Evolutionary conservation across 2,797 vertebrate genomes (phyloP).

Genomic region (Gorsachius magnificus): DNA sequence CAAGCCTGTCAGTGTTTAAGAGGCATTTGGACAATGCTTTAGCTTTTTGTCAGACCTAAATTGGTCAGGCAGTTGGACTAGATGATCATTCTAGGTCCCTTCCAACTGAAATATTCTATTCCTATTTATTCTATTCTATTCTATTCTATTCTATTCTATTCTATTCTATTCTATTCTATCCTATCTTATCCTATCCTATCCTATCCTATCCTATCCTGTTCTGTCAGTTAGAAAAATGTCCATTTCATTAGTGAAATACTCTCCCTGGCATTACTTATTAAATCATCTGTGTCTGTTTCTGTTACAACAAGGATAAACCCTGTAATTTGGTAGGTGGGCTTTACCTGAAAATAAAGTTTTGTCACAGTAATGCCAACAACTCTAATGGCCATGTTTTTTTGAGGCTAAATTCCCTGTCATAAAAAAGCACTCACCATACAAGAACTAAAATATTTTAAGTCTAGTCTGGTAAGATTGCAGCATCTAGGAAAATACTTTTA

Average conservation of each 20-base stretch:
- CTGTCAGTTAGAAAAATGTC: neutral
- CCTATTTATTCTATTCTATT: neutral
- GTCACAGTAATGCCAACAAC: neutral
- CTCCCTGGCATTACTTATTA: neutral
- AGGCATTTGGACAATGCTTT: neutral
- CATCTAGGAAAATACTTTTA: neutral
- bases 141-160: too few species aligned
- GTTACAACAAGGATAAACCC: neutral
- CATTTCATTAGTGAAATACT: neutral
- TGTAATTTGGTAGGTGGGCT: neutral
- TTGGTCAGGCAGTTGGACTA: neutral
- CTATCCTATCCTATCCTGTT: too few species aligned
- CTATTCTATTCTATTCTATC: too few species aligned
- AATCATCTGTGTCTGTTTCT: neutral
- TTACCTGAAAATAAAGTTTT: neutral
- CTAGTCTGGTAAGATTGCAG: neutral
- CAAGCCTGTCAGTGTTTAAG: neutral
- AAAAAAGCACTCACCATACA: neutral
- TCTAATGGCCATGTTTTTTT: neutral
- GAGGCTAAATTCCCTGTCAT: neutral
- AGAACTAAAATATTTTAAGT: neutral
- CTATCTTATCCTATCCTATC: too few species aligned
- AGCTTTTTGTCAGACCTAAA: neutral
- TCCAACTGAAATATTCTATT: neutral
- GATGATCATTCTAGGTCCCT: neutral